Evolutionary conservation across 2,797 vertebrate genomes (phyloP), one percentile per base, ranked within the genome.

Genomic region (Pseudotriccus pelzelni): DNA sequence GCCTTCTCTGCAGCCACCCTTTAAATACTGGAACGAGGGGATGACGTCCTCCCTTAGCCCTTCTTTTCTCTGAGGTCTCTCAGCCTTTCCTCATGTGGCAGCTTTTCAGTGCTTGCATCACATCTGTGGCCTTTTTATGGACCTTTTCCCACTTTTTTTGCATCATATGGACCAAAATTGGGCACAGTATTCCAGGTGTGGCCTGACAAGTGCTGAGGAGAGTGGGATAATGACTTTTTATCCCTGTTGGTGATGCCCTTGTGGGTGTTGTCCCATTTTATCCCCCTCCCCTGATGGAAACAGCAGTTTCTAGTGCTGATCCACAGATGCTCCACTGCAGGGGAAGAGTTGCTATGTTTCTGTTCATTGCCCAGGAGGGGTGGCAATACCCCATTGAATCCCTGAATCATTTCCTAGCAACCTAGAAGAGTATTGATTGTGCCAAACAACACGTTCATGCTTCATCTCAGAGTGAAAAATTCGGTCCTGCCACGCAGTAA

Each of bases 381-480:
- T 24, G 79, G 55, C 3, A 12, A 46, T 8, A 5, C 56, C 59
- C 84, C 62, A 30, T 52, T 5, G 60, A 43, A 46, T 22, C 67
- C 49, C 30, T 5, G 2, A 13, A 14, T 32, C 17, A 70, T 66
- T 92, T 66, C 53, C 36, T 44, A 87, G 82, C 56, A 60, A 50
- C 72, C 72, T 4, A 50, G 76, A 34, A 18, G 30, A 53, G 53
- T 43, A 77, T 46, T 53, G 93, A 74, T 77, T 52, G 50, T 67
- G 53, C 89, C 82, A 73, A 53, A 16, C 14, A 56, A 46, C 12
- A 0, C 30, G 10, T 36, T 25, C 52, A 3, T 67, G 55, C 80
- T 84, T 83, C 87, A 77, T 62, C 76, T 72, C 46, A 13, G 87
- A 27, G 73, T 95, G 95, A 97, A 87, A 86, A 94, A 96, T 93